Evolutionary conservation across 2,113 vertebrate species (phyloP), one percentile per base, ranked within the genome.

Genomic region (Syngnathus typhle): DNA sequence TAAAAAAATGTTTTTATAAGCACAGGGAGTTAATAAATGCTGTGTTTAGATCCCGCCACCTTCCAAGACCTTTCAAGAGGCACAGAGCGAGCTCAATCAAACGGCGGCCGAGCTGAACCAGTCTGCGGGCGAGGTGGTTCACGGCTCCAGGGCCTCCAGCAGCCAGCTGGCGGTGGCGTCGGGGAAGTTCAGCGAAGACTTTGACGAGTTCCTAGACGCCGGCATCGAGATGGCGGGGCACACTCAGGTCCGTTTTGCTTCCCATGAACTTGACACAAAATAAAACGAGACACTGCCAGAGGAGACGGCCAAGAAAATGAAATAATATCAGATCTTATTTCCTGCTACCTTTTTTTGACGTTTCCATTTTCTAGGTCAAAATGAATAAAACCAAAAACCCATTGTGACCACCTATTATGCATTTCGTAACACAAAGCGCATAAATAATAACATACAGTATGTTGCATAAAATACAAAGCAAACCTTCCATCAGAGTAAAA

Each of bases 161-260:
- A 91, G 94, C 71, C 94, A 96, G 83, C 89, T 99, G 78, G 96
- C 97, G 0, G 91, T 92, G 46, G 96, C 97, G 10, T 98, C 96
- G 1, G 96, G 97, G 8, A 98, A 96, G 76, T 99, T 99, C 88
- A 96, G 96, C 51, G 91, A 98, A 65, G 94, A 98, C 85, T 99
- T 99, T 23, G 95, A 98, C 47, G 96, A 99, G 74, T 99, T 99
- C 87, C 93, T 99, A 9, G 97, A 98, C 51, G 96, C 96, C 16
- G 97, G 97, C 16, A 96, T 99, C 37, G 97, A 99, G 89, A 99
- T 99, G 96, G 96, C 97, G 0, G 97, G 97, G 10, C 97, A 98
- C 78, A 96, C 97, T 2, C 96, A 97, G 92, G 97, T 98, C 77
- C 4, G 27, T 32, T 32, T 32, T 32, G 27, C 27, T 32, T 32